Evolutionary conservation across 1,140 invertebrate genomes (phyloP), one percentile per base, ranked within the genome.

Genomic region (Drosophila ananassae): DNA sequence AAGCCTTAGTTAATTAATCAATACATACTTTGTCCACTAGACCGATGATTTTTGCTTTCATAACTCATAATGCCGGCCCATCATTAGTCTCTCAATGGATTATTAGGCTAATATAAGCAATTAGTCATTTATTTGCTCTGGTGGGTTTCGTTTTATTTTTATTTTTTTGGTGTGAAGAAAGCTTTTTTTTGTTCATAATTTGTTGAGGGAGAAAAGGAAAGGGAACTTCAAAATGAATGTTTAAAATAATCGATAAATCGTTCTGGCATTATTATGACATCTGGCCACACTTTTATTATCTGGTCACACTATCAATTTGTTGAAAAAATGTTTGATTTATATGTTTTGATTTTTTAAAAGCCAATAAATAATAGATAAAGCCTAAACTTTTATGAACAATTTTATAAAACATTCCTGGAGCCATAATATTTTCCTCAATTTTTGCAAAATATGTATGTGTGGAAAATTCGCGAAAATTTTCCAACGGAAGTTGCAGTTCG

Each of bases 61-160:
- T 58, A 3, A 3, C 0, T 30, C 17, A 8, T 21, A 34, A 50
- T 24, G 6, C 28, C 25, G 8, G 22, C n/a, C 46, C 17, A 22
- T 60, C 24, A 52, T 60, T 67, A 44, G 17, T 22, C 50, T 63
- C 30, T 67, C 56, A 63, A 67, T 63, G 34, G 46, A 47, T 67
- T 63, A 13, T 17, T 28, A 47, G 28, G 2, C n/a, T 25, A 25
- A 66, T 51, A 28, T 13, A 1, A 25, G 2, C 56, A 10, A 32
- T 25, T 12, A 24, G 60, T 66, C 5, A 41, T 63, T 50, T 34
- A 25, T 64, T 47, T 47, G 10, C 34, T 37, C 34, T 37, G 32
- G 9, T 32, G 32, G 32, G 32, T 37, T 37, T 4, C 10, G 2
- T 44, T 44, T 44, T 44, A 17, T 10, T 44, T 44, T 44, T 44